Evolutionary conservation across 2,888 invertebrate genomes (phyloP).

Genomic region (Eilema sororculum): DNA sequence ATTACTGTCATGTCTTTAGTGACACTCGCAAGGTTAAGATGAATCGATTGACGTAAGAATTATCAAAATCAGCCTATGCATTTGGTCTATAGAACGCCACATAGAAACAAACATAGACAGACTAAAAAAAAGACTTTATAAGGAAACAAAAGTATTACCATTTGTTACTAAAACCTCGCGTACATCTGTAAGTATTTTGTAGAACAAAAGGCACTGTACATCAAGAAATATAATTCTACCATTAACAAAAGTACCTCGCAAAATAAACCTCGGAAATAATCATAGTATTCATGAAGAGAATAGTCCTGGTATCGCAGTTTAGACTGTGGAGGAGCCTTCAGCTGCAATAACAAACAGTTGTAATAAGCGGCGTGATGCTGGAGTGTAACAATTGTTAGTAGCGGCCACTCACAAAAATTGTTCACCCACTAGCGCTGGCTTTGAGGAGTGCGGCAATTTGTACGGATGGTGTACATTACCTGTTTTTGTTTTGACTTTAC

Average conservation of each 20-base stretch:
- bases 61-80: too few relatives aligned
- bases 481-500: not conserved
- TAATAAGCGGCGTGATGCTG: constrained; percentile 23
- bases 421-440: constrained; percentile 49
- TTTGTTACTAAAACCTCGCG: not conserved
- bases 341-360: constrained; percentile 23
- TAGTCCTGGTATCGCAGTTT: constrained; percentile 18
- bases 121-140: not conserved
- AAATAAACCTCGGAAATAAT: constrained; percentile 10
- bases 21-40: too few relatives aligned
- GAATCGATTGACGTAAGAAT: too few relatives aligned
- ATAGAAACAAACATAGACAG: too few relatives aligned
- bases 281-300: constrained; percentile 23
- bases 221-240: not conserved
- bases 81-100: too few relatives aligned
- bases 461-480: constrained; percentile 10
- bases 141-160: not conserved
- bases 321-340: constrained; percentile 13
- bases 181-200: not conserved
- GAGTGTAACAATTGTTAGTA: constrained; percentile 25
- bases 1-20: too few relatives aligned
- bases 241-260: constrained; percentile 1
- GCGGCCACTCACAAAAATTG: constrained; percentile 60
- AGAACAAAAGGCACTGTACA: not conserved
- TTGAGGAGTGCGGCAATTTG: not conserved